These are phyloP conservation scores for Eulemur rubriventer DNA, from an alignment of 2,797 vertebrate genomes.

Conservation along the genomic window DNA sequence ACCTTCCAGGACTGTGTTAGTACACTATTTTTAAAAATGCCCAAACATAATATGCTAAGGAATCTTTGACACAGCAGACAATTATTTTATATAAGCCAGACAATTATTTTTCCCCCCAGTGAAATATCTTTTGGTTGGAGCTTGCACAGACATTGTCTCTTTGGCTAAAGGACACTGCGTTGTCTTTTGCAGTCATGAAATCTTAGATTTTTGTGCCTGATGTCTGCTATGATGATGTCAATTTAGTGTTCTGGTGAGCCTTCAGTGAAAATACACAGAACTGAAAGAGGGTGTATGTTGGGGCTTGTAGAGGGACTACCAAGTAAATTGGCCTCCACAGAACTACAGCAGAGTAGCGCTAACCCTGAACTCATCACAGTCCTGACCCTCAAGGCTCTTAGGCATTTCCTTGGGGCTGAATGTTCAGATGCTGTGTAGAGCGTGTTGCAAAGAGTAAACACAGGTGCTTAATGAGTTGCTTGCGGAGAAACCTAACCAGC, in stretches of 20 bases:
- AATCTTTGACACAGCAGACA: not conserved
- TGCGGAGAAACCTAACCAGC: not conserved
- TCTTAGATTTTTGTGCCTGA: not conserved
- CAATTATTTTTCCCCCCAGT: not conserved
- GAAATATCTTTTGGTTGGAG: not conserved
- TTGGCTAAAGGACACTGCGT: not conserved
- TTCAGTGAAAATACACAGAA: not conserved
- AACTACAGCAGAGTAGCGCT: not conserved
- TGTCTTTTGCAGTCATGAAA: not conserved
- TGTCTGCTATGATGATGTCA: not conserved
- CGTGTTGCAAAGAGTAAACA: accelerated
- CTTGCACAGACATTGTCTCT: not conserved
- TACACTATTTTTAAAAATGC: not conserved
- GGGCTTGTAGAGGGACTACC: not conserved
- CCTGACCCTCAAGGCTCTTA: not conserved
- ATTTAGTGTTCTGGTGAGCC: not conserved
- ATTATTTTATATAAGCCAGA: not conserved
- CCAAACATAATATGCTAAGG: not conserved
- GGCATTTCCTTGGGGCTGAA: accelerated
- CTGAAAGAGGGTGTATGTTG: not conserved
- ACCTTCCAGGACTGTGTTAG: not conserved
- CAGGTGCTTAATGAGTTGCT: accelerated
- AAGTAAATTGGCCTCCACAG: not conserved
- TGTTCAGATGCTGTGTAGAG: not conserved
- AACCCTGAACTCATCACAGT: not conserved